Evolutionary conservation across 2,113 vertebrate genomes (phyloP), one percentile per base, ranked within the genome.

Genomic region (Pheucticus melanocephalus): DNA sequence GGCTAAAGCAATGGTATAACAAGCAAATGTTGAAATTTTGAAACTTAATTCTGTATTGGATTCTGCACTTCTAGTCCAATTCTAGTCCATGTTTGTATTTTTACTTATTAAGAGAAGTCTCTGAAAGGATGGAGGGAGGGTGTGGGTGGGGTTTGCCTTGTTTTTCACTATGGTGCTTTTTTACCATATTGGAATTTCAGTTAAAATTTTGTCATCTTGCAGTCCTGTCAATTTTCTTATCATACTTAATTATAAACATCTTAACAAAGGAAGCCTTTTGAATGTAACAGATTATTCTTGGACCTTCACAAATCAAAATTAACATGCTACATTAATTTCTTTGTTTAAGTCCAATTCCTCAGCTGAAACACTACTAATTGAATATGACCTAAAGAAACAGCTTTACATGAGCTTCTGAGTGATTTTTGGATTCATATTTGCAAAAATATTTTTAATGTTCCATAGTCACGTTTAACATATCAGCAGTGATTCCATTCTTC

Each of bases 401-500:
- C 76, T 95, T 44, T 45, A 9, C 24, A 28, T 61, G 84, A 90
- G 63, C 63, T 91, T 94, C 80, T 42, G 56, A 88, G 90, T 40
- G 82, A 68, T 82, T 95, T 65, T 88, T 95, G 79, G 86, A 92
- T 91, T 88, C 23, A 4, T 61, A 48, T 63, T 84, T 90, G 81
- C 88, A 72, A 80, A 96, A 95, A 56, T 93, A 95, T 91, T 93
- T 81, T 33, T 91, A 72, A 79, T 4, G 37, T 95, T 95, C 68
- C 61, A 6, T 48, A 77, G 68, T 48, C 37, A 63, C 44, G 40
- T 92, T 77, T 83, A 91, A 89, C 24, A 39, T 61, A 92, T 47
- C 71, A 91, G 40, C 77, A 86, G 50, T 39, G 44, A 79, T 96
- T 93, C 65, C 15, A 37, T 82, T 84, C 77, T 82, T 86, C 50